Evolutionary conservation across 1,140 invertebrate species (phyloP), one percentile per base, ranked within the genome.

Genomic region (Sogatella furcifera): DNA sequence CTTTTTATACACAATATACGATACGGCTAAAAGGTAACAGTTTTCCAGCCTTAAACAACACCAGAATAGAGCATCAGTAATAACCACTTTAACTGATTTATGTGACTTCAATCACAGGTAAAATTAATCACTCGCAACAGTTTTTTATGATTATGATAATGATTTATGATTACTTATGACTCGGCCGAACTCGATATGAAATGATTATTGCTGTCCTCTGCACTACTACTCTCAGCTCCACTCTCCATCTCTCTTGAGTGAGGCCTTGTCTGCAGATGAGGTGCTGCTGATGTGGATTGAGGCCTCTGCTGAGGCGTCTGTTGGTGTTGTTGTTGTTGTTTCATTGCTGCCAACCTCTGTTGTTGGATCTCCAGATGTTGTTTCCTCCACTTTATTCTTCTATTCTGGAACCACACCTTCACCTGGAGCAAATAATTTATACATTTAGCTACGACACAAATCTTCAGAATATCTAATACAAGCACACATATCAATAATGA

Each of bases 341-440:
- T 84, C 55, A 88, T 77, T 15, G 91, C 80, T 0, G 89, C 88
- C 28, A 93, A 76, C 55, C 89, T 79, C 64, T 94, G 91, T 70
- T 94, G 92, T 41, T 93, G 92, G 62, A 93, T 80, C 70, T 95
- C 93, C 67, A 94, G 75, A 66, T 95, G 90, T 67, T 95, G 88
- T 69, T 97, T 97, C 19, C 94, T 78, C 92, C 92, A 96, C 78
- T 97, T 97, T 63, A 97, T 97, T 28, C 95, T 80, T 21, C 95
- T 79, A 73, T 97, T 97, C 75, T 96, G 95, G 72, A 97, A 97
- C 94, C 95, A 97, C 1, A 97, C 94, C 74, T 97, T 97, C 0
- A 97, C 92, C 81, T 93, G 80, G 2, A 72, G 70, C 57, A 38
- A 38, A 10, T 11, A 38, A 38, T 9, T 38, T 28, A n/a, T n/a